These are phyloP conservation scores for Sylvietta virens DNA, from an alignment of 2,113 vertebrate genomes.

Conservation along the genomic window DNA sequence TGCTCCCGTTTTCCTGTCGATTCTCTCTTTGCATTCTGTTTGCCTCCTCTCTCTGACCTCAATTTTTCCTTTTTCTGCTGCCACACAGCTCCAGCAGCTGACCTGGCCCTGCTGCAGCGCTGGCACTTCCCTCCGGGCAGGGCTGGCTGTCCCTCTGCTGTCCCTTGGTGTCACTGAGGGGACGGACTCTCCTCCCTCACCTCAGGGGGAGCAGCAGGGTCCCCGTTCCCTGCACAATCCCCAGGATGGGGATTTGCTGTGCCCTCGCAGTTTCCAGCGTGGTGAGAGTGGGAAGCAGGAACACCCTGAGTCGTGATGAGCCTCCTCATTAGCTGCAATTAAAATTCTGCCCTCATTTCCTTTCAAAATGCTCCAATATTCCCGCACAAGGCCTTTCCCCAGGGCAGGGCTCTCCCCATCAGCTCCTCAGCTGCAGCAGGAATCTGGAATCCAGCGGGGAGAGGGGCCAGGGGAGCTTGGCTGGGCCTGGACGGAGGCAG, in stretches of 20 bases:
- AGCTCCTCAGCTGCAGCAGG: background rate
- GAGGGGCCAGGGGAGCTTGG: background rate
- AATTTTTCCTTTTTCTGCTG: background rate
- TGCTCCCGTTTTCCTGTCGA: background rate
- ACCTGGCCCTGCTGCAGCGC: background rate
- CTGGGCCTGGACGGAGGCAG: background rate
- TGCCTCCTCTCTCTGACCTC: background rate
- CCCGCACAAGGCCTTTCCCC: background rate
- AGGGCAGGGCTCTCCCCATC: background rate
- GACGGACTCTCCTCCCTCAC: background rate
- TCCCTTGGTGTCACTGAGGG: background rate
- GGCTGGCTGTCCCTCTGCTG: background rate
- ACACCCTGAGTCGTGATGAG: fast-evolving
- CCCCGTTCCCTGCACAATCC: background rate
- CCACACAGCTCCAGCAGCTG: background rate
- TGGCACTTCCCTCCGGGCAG: background rate
- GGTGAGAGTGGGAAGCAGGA: background rate
- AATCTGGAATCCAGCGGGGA: background rate
- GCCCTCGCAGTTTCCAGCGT: fast-evolving
- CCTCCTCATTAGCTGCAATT: background rate
- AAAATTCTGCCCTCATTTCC: background rate
- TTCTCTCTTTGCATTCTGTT: background rate
- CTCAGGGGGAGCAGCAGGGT: background rate
- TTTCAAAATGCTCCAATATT: background rate
- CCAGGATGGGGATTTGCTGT: fast-evolving